Percentiles rank a stretch among this genome's conserved stretches.
Evolutionary conservation across 2,113 vertebrate species (phyloP).

Genomic region (Silurus glanis): DNA sequence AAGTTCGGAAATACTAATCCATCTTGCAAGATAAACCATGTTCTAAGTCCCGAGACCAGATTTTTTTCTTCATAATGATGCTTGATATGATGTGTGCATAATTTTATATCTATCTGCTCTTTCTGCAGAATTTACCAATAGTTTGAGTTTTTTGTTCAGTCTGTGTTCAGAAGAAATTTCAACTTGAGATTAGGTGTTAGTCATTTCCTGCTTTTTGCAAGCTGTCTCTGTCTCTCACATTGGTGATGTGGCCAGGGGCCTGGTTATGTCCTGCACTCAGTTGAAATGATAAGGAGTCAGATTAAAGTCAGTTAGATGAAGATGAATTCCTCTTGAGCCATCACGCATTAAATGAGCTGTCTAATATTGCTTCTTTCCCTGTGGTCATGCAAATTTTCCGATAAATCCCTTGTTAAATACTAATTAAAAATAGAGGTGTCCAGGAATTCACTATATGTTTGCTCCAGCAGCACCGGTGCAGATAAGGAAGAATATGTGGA

Average conservation of each 20-base stretch:
- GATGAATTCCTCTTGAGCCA: slow-evolving; percentile 20
- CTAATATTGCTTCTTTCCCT: slow-evolving; percentile 12
- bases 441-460: slow-evolving; percentile 25
- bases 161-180: background rate
- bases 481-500: slow-evolving; percentile 46
- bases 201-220: background rate
- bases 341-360: slow-evolving; percentile 30
- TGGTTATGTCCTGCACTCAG: slow-evolving; percentile 3
- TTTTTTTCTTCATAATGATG: background rate
- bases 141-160: background rate
- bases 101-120: too few relatives aligned
- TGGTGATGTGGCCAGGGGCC: background rate
- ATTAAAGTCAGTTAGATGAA: slow-evolving; percentile 27
- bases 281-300: slow-evolving; percentile 11
- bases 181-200: background rate
- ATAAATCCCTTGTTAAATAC: slow-evolving; percentile 46
- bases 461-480: slow-evolving; percentile 37
- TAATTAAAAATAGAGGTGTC: slow-evolving; percentile 50
- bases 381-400: slow-evolving; percentile 32
- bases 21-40: background rate
- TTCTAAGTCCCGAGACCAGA: background rate
- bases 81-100: background rate
- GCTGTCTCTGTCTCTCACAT: background rate
- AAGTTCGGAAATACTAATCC: background rate
- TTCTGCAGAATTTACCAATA: background rate